phyloP scores from a whole-genome alignment of 2,888 invertebrate genomes.

The Philaethria dido region DNA sequence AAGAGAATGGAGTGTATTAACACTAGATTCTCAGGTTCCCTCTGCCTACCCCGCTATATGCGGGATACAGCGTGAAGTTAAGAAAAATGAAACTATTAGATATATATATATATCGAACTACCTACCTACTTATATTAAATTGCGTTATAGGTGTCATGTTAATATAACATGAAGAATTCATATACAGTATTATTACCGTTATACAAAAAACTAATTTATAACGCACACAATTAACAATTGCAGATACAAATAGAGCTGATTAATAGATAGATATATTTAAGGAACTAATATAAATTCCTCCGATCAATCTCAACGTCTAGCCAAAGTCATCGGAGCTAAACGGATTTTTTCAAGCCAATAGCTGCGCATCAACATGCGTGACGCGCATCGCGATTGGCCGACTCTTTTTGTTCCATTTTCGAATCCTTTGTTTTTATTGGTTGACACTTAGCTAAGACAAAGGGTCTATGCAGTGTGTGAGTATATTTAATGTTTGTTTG shows the following conservation, averaged over 20 bases:
- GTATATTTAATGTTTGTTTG: conserved; percentile 66
- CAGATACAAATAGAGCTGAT: conserved; percentile 10
- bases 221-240: conserved; percentile 9
- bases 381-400: conserved; percentile 78
- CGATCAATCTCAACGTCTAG: conserved; percentile 79
- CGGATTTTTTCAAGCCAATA: conserved; percentile 83
- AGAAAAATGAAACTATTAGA: no score
- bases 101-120: no score
- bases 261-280: conserved; percentile 33
- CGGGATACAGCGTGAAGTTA: no score
- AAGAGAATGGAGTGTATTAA: no score
- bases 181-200: background rate
- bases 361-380: conserved; percentile 81
- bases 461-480: conserved; percentile 77
- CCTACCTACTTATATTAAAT: no score
- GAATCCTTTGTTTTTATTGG: conserved; percentile 84
- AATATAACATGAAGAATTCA: background rate
- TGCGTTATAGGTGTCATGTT: no score
- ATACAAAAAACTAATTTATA: background rate
- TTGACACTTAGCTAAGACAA: conserved; percentile 84
- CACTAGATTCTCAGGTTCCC: no score
- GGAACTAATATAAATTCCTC: conserved; percentile 62
- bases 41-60: no score
- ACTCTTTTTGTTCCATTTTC: conserved; percentile 82
- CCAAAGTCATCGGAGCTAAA: conserved; percentile 79